Conservation (phyloP, 2,888 invertebrate genomes). For the Drosophila glabriapex region DNA sequence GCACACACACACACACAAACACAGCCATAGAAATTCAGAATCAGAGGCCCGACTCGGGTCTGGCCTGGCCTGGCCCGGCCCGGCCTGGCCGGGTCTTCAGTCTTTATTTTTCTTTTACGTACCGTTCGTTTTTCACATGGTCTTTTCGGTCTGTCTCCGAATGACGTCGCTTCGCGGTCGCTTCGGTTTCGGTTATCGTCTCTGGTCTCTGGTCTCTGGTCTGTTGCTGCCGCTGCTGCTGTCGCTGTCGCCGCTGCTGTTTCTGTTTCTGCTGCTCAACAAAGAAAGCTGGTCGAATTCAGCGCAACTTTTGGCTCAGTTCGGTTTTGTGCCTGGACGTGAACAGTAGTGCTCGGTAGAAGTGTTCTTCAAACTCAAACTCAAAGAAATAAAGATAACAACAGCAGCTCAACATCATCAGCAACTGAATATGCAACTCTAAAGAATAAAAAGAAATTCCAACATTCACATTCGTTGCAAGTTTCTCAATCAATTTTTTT, state of each 20-base stretch:
- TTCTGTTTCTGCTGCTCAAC: constrained; percentile 73
- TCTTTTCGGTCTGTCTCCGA: constrained; percentile 47
- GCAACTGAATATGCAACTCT: constrained; percentile 6
- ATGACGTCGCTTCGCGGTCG: constrained; percentile 53
- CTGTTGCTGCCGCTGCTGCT: neutral
- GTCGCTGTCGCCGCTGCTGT: constrained; percentile 7
- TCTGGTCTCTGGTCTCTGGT: constrained; percentile 11
- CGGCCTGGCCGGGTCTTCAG: constrained; percentile 33
- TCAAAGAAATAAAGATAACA: neutral
- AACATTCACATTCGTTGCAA: constrained; percentile 1
- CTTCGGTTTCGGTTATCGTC: constrained; percentile 54
- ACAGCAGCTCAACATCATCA: neutral
- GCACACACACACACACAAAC: constrained; percentile 12
- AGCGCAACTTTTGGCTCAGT: constrained; percentile 81
- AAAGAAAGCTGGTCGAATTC: constrained; percentile 83
- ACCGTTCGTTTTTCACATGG: constrained; percentile 67
- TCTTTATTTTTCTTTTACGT: constrained; percentile 51
- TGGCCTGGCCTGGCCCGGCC: constrained; percentile 26
- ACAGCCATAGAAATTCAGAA: constrained; percentile 10
- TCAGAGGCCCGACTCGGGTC: constrained; percentile 41
- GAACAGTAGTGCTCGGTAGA: constrained; percentile 72
- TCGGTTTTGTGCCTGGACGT: constrained; percentile 83
- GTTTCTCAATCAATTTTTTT: constrained; percentile 8
- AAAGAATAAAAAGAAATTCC: neutral
- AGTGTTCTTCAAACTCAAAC: constrained; percentile 47